Evolutionary conservation across 2,888 invertebrate species (phyloP).

Genomic region (Callimorpha dominula): DNA sequence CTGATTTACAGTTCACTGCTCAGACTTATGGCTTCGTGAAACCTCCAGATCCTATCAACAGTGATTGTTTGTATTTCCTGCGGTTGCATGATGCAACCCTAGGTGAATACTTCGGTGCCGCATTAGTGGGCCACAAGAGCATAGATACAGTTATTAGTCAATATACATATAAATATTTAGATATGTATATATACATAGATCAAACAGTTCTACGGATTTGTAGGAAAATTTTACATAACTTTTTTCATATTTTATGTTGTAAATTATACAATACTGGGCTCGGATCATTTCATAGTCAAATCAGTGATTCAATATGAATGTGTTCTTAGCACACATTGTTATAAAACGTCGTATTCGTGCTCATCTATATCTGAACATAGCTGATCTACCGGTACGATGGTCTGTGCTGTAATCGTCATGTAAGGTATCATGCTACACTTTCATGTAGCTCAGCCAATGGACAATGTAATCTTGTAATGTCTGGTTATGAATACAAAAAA

Average conservation of each 20-base stretch:
- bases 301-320: background rate
- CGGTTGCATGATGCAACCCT: too few relatives aligned
- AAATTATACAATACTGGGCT: background rate
- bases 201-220: background rate
- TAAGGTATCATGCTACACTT: conserved; percentile 3
- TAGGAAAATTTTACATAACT: background rate
- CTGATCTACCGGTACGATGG: background rate
- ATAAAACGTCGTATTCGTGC: background rate
- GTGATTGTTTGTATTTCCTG: too few relatives aligned
- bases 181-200: too few relatives aligned
- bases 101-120: too few relatives aligned
- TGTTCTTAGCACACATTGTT: background rate
- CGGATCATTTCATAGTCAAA: background rate
- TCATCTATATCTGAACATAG: background rate
- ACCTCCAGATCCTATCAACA: too few relatives aligned
- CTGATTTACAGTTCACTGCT: too few relatives aligned
- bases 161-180: too few relatives aligned
- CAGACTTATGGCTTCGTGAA: too few relatives aligned
- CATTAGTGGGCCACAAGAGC: too few relatives aligned
- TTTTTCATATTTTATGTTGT: background rate
- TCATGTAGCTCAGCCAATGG: background rate
- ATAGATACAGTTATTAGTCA: too few relatives aligned
- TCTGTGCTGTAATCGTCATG: background rate
- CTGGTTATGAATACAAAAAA: background rate
- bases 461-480: background rate